These are phyloP conservation scores for Ptychobarbus kaznakovi DNA, from an alignment of 2,797 vertebrate genomes.

Conservation along the genomic window DNA sequence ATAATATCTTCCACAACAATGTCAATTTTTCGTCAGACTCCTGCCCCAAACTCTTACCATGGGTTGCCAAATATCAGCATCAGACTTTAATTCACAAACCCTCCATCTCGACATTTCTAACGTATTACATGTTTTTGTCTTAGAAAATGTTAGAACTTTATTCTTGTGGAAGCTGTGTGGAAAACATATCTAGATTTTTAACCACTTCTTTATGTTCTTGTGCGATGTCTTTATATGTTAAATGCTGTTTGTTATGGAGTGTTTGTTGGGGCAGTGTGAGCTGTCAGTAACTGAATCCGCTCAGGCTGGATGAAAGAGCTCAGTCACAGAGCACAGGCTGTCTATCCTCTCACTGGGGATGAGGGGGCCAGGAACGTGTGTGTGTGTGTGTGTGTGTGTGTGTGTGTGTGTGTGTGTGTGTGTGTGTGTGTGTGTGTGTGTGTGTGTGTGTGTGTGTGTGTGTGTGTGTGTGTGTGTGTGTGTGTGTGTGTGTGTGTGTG, in stretches of 20 bases:
- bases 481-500: no score
- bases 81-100: no score
- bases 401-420: no score
- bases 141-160: no score
- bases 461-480: no score
- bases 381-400: slow-evolving; percentile 40
- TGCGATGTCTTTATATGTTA: background rate
- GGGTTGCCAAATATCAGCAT: no score
- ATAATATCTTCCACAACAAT: background rate
- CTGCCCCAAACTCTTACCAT: no score
- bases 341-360: slow-evolving; percentile 42
- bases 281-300: slow-evolving; percentile 35
- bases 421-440: no score
- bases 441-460: no score
- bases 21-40: background rate
- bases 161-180: background rate
- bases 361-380: slow-evolving; percentile 49
- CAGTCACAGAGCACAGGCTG: slow-evolving; percentile 50
- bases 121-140: no score
- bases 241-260: background rate
- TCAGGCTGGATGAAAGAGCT: slow-evolving; percentile 48
- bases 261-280: slow-evolving; percentile 40
- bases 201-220: background rate
- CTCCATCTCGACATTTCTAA: no score
- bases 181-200: background rate